Evolutionary conservation across 2,888 invertebrate genomes (phyloP), one percentile per base, ranked within the genome.

Genomic region (Chymomyza amoena): DNA sequence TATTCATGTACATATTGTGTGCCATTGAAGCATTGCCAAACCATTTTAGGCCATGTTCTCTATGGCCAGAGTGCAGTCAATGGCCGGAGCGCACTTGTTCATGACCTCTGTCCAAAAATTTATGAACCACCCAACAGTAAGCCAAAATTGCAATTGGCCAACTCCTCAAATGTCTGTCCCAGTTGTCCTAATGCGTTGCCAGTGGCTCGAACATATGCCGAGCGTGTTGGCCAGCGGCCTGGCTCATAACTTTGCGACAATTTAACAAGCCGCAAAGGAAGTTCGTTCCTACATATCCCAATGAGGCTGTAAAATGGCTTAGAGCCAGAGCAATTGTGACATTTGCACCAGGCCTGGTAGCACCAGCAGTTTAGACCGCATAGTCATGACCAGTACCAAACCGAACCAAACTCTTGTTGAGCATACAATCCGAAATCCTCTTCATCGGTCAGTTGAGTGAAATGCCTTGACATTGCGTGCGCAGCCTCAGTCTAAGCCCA

Each of bases 391-490:
- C 39, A 45, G 39, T 1, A 32, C 32, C 32, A 0, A 25, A 25
- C 25, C 25, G 25, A 25, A 25, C 25, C 2, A 4, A 25, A 32
- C 13, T 45, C 4, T 10, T 45, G 39, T 4, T 13, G 39, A 10
- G 39, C 10, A 13, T 45, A 7, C 39, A 45, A 45, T 45, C 10
- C 39, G 39, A 13, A 13, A 45, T 45, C 4, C 39, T 45, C 39
- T 13, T 45, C 39, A 54, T 15, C 25, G 60, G 60, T 32, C 76
- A 70, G 76, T 84, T 83, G 83, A 84, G 81, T 81, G 81, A 87
- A 84, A 85, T 87, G 81, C 80, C 80, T 81, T 84, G 79, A 80
- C 87, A 88, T 85, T 86, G 87, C 87, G 85, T 84, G 84, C 69
- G 79, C 77, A 83, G n/a, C 20, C 9, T 16, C 28, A 13, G 60